Percentiles rank a stretch among this genome's conserved stretches.
Evolutionary conservation across 2,797 vertebrate species (phyloP).

Genomic region (Amblyraja radiata): DNA sequence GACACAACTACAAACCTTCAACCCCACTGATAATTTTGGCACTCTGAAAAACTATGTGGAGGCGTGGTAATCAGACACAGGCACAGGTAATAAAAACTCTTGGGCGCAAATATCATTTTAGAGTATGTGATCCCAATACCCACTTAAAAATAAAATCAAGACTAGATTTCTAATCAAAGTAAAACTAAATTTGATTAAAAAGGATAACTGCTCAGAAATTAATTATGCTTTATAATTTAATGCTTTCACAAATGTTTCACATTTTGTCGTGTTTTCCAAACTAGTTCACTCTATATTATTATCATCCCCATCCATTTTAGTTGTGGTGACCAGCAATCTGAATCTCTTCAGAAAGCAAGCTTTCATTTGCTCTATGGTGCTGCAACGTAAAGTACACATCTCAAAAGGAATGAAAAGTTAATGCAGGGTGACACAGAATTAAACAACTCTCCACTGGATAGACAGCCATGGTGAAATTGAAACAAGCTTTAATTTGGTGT

Average conservation of each 20-base stretch:
- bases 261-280: not conserved
- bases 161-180: not conserved
- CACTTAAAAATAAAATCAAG: not conserved
- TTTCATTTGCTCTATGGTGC: not conserved
- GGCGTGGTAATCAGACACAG: not conserved
- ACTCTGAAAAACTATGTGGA: not conserved
- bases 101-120: not conserved
- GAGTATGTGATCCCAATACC: not conserved
- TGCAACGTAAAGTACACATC: conserved; percentile 5
- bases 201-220: not conserved
- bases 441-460: conserved; percentile 12
- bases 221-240: not conserved
- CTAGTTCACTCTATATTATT: not conserved
- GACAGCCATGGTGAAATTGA: conserved; percentile 34
- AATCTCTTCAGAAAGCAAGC: not conserved
- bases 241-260: not conserved
- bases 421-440: conserved; percentile 36
- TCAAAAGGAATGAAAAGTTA: conserved; percentile 24
- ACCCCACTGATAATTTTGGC: not conserved
- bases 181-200: not conserved
- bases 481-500: conserved; percentile 33
- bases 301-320: not conserved
- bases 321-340: not conserved
- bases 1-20: not conserved
- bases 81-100: not conserved